Evolutionary conservation across 53 echinoderm and acorn worm genomes (phyloP), one percentile per base, ranked within the genome.

Genomic region (Arbacia lixula): DNA sequence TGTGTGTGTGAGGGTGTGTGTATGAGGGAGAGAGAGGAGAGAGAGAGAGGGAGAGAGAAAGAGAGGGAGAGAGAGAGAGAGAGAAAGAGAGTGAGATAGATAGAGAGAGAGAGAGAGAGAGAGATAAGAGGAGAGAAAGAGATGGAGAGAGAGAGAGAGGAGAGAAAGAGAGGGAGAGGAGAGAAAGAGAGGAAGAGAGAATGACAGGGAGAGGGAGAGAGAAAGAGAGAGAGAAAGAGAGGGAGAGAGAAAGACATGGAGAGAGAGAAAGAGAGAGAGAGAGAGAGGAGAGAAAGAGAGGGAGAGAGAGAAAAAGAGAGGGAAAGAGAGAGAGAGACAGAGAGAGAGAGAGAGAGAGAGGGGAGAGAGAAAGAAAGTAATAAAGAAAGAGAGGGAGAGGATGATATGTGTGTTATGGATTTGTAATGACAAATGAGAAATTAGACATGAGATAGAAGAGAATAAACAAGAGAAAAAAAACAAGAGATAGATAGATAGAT

Each of bases 1-100:
- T 26, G 27, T 24, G 35, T 21, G 3, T 4, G 11, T 26, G 35
- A 65, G 35, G 27, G 66, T 26, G 30, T 19, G 66, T 19, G 19
- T 17, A 10, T 24, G 35, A 31, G 29, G 66, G 66, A 33, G 14
- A 46, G 49, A 46, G 14, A 60, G 61, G 28, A 66, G 67, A 66
- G 10, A 20, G 67, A 36, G 11, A 30, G 67, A 66, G 67, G 33
- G 67, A 36, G 27, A 66, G 22, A 32, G 67, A 30, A 35, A 35
- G 58, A 57, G 58, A 21, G 58, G n/a, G 58, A 57, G 58, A 21
- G 58, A 57, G 58, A 57, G 58, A 21, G 5, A 57, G 22, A 57
- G 58, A 57, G 58, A 20, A 21, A 57, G 58, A 57, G 12, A 21
- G 22, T 12, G n/a, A 57, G 58, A 57, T 10, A 21, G 22, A 57